Evolutionary conservation across 2,113 vertebrate genomes (phyloP), one percentile per base, ranked within the genome.

Genomic region (Numenius arquata): DNA sequence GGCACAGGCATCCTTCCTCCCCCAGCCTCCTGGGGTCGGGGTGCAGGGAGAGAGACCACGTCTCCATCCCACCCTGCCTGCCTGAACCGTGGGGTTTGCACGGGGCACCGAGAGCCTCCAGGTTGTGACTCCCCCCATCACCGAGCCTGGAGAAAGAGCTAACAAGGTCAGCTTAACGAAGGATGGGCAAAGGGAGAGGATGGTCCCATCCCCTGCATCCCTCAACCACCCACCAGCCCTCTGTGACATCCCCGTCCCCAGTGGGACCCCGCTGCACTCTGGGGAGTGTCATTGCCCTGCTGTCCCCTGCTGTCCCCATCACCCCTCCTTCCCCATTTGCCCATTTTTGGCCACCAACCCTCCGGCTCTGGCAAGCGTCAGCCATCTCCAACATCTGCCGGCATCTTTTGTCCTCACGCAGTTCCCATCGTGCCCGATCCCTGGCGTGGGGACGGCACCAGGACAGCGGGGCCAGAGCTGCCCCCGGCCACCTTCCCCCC

Each of bases 91-190:
- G 72, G 67, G 43, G 6, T 17, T n/a, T 4, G 2, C 65, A 3
- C 4, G 0, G 32, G 56, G 58, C 77, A 3, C 62, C 2, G 3
- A 19, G 41, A 92, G 5, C 70, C 65, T n/a, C 71, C 1, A 12
- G 88, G 17, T 15, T 23, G 70, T 1, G 38, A 43, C 36, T 1
- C 15, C 27, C 41, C 43, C 38, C 21, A 3, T 23, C 15, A 17
- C 47, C 2, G 0, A 45, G 25, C 12, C 78, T 6, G 81, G 45
- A 45, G 23, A n/a, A 67, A 67, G 71, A 68, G 56, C 38, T 22
- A 32, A 7, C 1, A 1, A 25, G 58, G 1, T 73, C 2, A 1
- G 56, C 32, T 30, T 3, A 6, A 5, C 0, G 21, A 70, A 45
- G 50, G 62, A 0, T 7, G 47, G 25, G 41, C 0, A 11, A 4